Conservation (phyloP, 2,113 vertebrate species). For the Urocitellus parryii region DNA sequence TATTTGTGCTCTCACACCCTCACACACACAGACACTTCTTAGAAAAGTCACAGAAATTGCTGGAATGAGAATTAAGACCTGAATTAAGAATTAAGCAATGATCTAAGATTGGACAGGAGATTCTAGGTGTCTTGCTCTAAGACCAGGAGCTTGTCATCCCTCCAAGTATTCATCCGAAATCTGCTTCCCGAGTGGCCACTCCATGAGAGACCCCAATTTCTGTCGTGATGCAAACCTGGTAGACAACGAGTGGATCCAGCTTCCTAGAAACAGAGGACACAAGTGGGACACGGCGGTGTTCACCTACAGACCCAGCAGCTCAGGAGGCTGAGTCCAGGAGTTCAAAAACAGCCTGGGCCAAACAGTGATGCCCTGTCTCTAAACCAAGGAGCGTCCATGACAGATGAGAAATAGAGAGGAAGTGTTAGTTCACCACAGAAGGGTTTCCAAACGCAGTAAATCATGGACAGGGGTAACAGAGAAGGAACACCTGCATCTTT, state of each 20-base stretch:
- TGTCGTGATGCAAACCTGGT: too few species aligned
- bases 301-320: neutral
- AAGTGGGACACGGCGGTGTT: rapidly evolving
- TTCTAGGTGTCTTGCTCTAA: too few species aligned
- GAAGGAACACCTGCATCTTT: neutral
- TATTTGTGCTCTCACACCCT: neutral
- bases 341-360: too few species aligned
- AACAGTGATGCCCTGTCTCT: neutral
- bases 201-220: rapidly evolving
- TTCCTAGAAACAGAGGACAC: neutral
- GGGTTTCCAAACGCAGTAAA: rapidly evolving
- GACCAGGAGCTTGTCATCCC: too few species aligned
- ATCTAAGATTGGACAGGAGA: neutral
- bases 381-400: neutral
- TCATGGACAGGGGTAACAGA: too few species aligned
- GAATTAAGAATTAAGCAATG: neutral
- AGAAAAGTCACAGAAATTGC: neutral
- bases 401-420: neutral
- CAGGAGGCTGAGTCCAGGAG: neutral
- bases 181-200: neutral
- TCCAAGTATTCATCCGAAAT: neutral
- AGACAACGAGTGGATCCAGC: neutral
- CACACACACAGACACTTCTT: neutral
- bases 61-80: neutral
- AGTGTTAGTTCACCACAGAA: neutral